Base-by-base conservation (phyloP, 2,888 invertebrate genomes). In the Stenotaenia linearis region DNA sequence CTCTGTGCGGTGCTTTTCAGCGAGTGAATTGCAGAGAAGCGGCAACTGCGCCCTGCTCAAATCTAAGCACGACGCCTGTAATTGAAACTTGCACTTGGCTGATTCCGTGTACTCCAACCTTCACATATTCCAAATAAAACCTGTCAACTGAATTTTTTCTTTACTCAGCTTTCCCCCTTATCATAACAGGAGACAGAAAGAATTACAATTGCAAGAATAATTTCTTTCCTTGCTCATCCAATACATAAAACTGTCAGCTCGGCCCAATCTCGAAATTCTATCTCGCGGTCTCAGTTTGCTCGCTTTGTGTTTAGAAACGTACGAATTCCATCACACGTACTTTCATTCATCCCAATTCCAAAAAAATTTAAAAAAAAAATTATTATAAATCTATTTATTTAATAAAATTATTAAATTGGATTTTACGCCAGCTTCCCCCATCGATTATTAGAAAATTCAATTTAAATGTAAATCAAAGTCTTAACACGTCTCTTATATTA, bases 61-160 rank as follows among this genome's bases (percentile, higher is more conserved):
- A 69, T 69, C 69, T 25, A 69, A 69, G 69, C 69, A 69, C 69
- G 69, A 69, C 69, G 69, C 69, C 69, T 25, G 69, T 69, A 69
- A 69, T 69, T 69, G 69, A 69, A 69, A 69, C 69, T 69, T 23
- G 69, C 69, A 69, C 69, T 69, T 69, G 69, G 69, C 69, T 69
- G 69, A 69, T 69, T 69, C 28, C 69, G 10, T 69, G 69, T 69
- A n/a, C 10, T 69, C n/a, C 69, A 69, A 23, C 69, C 69, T 69
- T 69, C 69, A 69, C n/a, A 69, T 69, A 69, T 69, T 69, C 69
- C 69, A 69, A 69, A 69, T 69, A 69, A 69, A 69, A 69, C 69
- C 69, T 69, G 69, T 69, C 69, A 69, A 69, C 25, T 69, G 69
- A 25, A 28, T 69, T 69, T 69, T 69, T 69, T 50, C 50, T 18